These are phyloP conservation scores for Cossypha polioptera DNA, from an alignment of 2,797 vertebrate species.

Conservation along the genomic window DNA sequence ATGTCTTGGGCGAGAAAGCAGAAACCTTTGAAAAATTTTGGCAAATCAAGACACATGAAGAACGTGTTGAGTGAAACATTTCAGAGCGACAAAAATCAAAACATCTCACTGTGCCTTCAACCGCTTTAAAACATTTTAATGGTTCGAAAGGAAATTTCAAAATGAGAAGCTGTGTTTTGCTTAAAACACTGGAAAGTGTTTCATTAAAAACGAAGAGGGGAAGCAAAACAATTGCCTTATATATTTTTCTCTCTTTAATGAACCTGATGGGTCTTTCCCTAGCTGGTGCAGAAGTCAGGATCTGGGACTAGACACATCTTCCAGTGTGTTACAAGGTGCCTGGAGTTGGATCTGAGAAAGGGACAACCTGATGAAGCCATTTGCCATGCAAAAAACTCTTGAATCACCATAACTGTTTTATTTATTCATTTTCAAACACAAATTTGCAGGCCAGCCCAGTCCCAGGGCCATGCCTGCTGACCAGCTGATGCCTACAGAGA, in stretches of 20 bases:
- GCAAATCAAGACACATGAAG: constrained; percentile 19
- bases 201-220: constrained; percentile 36
- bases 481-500: not conserved
- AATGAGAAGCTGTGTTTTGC: constrained; percentile 43
- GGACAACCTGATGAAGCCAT: not conserved
- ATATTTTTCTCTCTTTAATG: not conserved
- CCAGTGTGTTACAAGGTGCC: accelerated
- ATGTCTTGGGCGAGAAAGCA: not conserved
- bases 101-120: constrained; percentile 44
- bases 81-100: constrained; percentile 52
- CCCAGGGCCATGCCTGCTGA: not conserved
- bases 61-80: constrained; percentile 31
- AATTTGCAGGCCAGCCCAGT: not conserved
- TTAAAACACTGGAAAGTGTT: constrained; percentile 57
- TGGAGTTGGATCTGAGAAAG: not conserved
- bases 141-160: constrained; percentile 21
- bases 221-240: constrained; percentile 27
- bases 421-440: not conserved
- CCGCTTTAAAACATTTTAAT: constrained; percentile 40
- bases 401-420: not conserved
- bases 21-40: constrained; percentile 32
- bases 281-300: accelerated
- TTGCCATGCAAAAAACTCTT: not conserved
- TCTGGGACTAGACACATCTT: not conserved
- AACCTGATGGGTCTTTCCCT: not conserved